Base-by-base conservation (phyloP, 1,140 invertebrate genomes). In the Gerris buenoi region DNA sequence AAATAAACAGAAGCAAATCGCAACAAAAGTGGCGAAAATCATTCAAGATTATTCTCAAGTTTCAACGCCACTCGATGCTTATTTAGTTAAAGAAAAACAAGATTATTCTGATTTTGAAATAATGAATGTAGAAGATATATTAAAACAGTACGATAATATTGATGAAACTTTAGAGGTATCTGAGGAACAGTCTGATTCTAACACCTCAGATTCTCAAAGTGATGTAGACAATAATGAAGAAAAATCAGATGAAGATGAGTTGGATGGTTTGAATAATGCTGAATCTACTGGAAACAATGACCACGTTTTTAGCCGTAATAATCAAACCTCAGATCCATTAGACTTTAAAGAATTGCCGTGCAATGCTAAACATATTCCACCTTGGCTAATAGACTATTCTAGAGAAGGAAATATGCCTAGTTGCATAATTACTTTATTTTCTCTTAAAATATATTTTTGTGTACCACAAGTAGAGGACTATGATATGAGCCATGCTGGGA, bases 391-490 rank as follows among this genome's bases (percentile, higher is more conserved):
- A 1, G 72, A 83, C 13, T 79, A 82, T 67, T 83, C 85, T 67
- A 80, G 83, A 65, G 74, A 74, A 2, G 85, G 82, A 1, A 70
- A 77, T 27, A 81, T 87, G 68, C 82, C 87, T 1, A 72, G 80
- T 1, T 81, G 80, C 70, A 84, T 87, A 71, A 80, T 90, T 33
- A 87, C 91, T 75, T 80, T 89, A 1, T 72, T 86, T 60, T 79
- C 81, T 25, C 77, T 84, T 57, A 81, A 84, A 68, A 77, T 84
- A 58, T 84, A 86, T 71, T 83, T 90, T 69, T 84, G 84, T 68
- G 80, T 79, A 25, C 82, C 85, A 18, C 89, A 92, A 79, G 81
- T 91, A 13, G 90, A 93, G 76, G 81, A 89, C 72, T 81, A 83
- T 71, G 73, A 73, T 2, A 75, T 80, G 26, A 74, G 79, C 5